Base-by-base conservation (phyloP, 2,888 invertebrate genomes). In the Yponomeuta sedellus region DNA sequence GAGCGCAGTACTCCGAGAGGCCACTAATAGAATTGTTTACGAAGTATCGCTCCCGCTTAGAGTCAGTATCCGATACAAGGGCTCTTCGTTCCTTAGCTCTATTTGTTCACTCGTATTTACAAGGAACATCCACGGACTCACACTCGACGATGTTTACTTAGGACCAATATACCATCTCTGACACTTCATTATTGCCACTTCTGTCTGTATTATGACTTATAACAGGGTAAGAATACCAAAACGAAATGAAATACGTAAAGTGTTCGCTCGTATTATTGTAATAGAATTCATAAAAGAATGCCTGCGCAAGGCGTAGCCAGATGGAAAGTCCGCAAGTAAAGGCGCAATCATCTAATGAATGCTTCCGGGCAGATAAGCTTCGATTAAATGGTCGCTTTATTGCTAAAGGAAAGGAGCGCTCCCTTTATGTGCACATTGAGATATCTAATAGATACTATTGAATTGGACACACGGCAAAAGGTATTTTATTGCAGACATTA, bases 281-380 rank as follows among this genome's bases (percentile, higher is more conserved):
- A 52, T 52, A 52, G 16, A 52, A 52, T 52, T 52, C 12, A 52
- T 52, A 52, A 52, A 52, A 52, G 44, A 66, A 52, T 66, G 61
- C 72, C 25, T 25, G 11, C 75, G 76, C 72, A 74, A 77, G 82
- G 80, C 74, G 79, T 78, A 77, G 78, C 75, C 75, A 52, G 56
- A 78, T 74, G 73, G 74, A 79, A 77, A 83, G 85, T 88, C 85
- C 83, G 83, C 80, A 83, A 84, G 89, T 86, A 90, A 88, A 80
- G 82, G 86, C 76, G 88, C 91, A 92, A 92, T 92, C 91, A 91
- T 91, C 91, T 92, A 92, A 92, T 92, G 91, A 92, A 88, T 87
- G 88, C 91, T 89, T 87, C 88, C 85, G 91, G 87, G 81, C 84
- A 88, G 88, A 90, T 90, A 90, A 89, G 88, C 87, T 86, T 85